Evolutionary conservation across 2,888 invertebrate genomes (phyloP).

Genomic region (Dryobota labecula): DNA sequence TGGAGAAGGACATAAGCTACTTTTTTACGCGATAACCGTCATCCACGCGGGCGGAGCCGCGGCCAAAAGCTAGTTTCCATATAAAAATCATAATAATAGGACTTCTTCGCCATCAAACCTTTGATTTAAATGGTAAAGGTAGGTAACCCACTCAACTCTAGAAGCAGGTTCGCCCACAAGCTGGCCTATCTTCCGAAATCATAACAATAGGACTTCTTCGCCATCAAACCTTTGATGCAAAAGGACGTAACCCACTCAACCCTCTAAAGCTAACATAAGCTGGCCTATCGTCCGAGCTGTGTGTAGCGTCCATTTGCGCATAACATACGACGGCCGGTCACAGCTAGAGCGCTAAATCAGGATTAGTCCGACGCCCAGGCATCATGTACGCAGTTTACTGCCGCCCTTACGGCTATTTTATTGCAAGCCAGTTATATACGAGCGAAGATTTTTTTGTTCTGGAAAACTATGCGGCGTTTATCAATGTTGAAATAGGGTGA

Average conservation of each 20-base stretch:
- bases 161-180: too few species aligned
- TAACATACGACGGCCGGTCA: conserved; percentile 81
- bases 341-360: conserved; percentile 87
- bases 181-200: too few species aligned
- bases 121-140: too few species aligned
- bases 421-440: conserved; percentile 80
- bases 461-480: conserved; percentile 60
- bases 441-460: conserved; percentile 57
- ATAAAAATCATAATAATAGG: too few species aligned
- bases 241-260: conserved; percentile 1
- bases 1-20: too few species aligned
- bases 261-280: conserved; percentile 25
- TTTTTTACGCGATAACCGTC: too few species aligned
- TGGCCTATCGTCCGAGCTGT: conserved; percentile 58
- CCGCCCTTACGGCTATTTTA: conserved; percentile 82
- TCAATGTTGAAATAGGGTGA: conserved; percentile 50
- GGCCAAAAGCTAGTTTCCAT: too few species aligned
- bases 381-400: conserved; percentile 85
- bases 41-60: too few species aligned
- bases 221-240: conserved; percentile 9
- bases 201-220: conserved; percentile 8
- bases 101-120: too few species aligned
- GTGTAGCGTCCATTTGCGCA: conserved; percentile 77
- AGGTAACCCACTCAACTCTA: too few species aligned
- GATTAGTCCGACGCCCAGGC: conserved; percentile 86